Conservation (phyloP, 2,888 invertebrate species). For the Erebia ligea region DNA sequence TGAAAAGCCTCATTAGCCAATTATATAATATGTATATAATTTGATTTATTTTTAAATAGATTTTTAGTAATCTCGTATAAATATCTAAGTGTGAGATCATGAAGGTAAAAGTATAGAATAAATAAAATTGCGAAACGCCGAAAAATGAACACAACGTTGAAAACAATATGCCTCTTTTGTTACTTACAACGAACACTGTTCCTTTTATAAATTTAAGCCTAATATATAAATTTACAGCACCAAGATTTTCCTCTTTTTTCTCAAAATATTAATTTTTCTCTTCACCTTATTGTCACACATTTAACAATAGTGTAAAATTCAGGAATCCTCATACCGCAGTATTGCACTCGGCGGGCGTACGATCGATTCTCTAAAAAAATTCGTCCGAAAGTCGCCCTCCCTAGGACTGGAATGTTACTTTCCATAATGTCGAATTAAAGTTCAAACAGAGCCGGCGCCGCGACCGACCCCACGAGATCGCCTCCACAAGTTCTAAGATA, state of each 20-base stretch:
- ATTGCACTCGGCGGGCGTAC: slow-evolving; percentile 69
- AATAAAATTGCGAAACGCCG: slow-evolving; percentile 75
- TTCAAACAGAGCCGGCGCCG: slow-evolving; percentile 20
- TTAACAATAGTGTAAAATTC: slow-evolving; percentile 77
- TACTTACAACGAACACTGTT: slow-evolving; percentile 79
- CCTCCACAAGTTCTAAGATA: slow-evolving; percentile 68
- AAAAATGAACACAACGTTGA: slow-evolving; percentile 80
- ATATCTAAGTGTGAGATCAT: slow-evolving; percentile 82
- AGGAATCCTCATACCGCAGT: slow-evolving; percentile 78
- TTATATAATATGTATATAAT: slow-evolving; percentile 77
- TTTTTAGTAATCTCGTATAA: slow-evolving; percentile 81
- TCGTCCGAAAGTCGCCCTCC: slow-evolving; percentile 50
- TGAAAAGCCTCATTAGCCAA: slow-evolving; percentile 81
- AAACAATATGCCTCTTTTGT: slow-evolving; percentile 81
- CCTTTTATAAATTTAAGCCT: slow-evolving; percentile 81
- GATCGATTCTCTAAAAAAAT: slow-evolving; percentile 41
- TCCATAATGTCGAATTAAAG: slow-evolving; percentile 43
- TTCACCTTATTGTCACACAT: slow-evolving; percentile 83
- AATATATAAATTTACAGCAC: slow-evolving; percentile 84
- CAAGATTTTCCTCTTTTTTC: slow-evolving; percentile 80
- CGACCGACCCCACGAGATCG: slow-evolving; percentile 45
- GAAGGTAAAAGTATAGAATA: slow-evolving; percentile 78
- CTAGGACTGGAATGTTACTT: slow-evolving; percentile 65
- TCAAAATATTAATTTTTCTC: slow-evolving; percentile 79
- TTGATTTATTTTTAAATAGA: slow-evolving; percentile 66